These are phyloP conservation scores for Pelecanoides urinatrix DNA, from an alignment of 2,113 vertebrate genomes.

Conservation along the genomic window DNA sequence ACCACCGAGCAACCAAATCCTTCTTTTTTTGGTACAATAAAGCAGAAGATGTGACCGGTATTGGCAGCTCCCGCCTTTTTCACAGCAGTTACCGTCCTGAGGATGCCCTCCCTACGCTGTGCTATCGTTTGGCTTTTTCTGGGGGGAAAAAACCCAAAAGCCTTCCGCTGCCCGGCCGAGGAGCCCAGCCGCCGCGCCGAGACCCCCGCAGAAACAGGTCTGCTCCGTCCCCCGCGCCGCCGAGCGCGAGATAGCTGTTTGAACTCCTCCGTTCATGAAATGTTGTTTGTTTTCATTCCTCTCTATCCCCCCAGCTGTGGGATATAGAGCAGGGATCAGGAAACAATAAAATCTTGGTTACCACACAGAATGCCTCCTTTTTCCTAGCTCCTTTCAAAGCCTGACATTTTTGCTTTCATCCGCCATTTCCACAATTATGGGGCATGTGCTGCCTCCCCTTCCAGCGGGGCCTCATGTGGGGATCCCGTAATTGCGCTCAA, in stretches of 20 bases:
- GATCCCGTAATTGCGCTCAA: not conserved
- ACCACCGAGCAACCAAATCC: rapidly evolving
- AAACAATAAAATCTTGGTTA: slow-evolving; percentile 51
- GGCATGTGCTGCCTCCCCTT: not conserved
- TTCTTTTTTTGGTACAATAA: rapidly evolving
- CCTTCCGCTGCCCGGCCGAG: not conserved
- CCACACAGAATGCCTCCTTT: slow-evolving; percentile 31
- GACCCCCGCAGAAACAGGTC: not conserved
- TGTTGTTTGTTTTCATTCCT: not conserved
- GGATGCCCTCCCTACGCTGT: rapidly evolving
- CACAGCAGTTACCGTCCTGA: rapidly evolving
- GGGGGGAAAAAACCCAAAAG: no score
- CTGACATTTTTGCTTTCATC: slow-evolving; percentile 64
- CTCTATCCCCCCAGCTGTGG: slow-evolving; percentile 14
- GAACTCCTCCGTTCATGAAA: not conserved
- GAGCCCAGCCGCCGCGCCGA: not conserved
- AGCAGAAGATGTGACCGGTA: rapidly evolving
- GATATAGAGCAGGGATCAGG: slow-evolving; percentile 18
- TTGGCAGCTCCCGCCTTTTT: not conserved
- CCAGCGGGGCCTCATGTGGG: slow-evolving; percentile 5
- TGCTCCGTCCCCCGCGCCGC: not conserved
- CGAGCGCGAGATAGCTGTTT: not conserved
- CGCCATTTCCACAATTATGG: not conserved
- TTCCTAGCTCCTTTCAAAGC: slow-evolving; percentile 23
- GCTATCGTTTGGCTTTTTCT: rapidly evolving